Percentiles rank a stretch among this genome's conserved stretches.
Evolutionary conservation across 1,140 invertebrate species (phyloP).

Genomic region (Megathymus violae): DNA sequence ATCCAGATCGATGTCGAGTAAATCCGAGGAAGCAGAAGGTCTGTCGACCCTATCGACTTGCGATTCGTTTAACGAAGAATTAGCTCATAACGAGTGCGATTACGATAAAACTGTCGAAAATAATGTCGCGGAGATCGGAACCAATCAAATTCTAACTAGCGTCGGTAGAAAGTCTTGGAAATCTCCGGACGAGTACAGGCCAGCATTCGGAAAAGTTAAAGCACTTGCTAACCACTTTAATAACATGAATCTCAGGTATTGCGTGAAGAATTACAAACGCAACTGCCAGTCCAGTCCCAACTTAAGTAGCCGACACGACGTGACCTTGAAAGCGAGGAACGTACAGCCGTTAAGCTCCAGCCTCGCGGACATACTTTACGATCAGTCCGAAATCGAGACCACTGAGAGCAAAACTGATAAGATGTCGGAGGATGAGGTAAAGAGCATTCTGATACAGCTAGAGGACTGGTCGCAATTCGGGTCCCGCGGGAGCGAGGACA

Average conservation of each 20-base stretch:
- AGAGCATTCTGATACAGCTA: slow-evolving; percentile 84
- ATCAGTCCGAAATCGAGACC: slow-evolving; percentile 60
- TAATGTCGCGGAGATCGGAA: slow-evolving; percentile 34
- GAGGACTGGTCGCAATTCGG: slow-evolving; percentile 85
- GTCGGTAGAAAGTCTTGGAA: slow-evolving; percentile 86
- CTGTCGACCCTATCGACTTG: slow-evolving; percentile 67
- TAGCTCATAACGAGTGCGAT: not conserved
- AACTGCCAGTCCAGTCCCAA: slow-evolving; percentile 82
- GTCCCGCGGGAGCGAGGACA: slow-evolving; percentile 75
- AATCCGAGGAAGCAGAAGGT: slow-evolving; percentile 68
- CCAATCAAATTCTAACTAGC: slow-evolving; percentile 59
- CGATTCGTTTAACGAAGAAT: slow-evolving; percentile 59
- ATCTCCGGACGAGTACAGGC: slow-evolving; percentile 85
- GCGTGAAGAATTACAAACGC: slow-evolving; percentile 74
- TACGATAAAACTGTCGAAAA: slow-evolving; percentile 38
- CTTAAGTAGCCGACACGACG: slow-evolving; percentile 55
- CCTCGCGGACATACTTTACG: slow-evolving; percentile 72
- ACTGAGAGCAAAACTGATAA: slow-evolving; percentile 61
- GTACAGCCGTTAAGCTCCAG: slow-evolving; percentile 64
- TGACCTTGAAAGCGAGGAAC: slow-evolving; percentile 47
- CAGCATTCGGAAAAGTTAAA: slow-evolving; percentile 86
- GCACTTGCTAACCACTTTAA: slow-evolving; percentile 87
- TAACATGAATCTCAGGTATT: slow-evolving; percentile 76
- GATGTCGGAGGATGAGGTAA: slow-evolving; percentile 83
- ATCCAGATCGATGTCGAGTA: slow-evolving; percentile 64